Conservation (phyloP, 2,797 vertebrate species). For the Poeciliopsis presidionis region DNA sequence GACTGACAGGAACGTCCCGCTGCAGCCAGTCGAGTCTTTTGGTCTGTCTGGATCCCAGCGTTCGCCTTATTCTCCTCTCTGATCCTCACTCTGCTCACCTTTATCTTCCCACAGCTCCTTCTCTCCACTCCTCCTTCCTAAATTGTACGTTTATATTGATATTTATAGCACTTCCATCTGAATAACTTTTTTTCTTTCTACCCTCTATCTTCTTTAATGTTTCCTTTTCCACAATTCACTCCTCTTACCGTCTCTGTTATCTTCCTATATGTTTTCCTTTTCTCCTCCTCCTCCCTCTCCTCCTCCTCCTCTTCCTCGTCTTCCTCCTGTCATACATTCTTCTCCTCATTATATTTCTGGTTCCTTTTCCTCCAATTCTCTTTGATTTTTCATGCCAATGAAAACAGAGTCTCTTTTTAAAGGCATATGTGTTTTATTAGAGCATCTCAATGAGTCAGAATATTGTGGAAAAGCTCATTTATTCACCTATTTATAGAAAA, state of each 20-base stretch:
- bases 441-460: not conserved
- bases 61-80: not conserved
- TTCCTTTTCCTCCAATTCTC: too few relatives aligned
- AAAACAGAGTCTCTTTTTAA: not conserved
- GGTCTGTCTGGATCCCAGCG: not conserved
- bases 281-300: not conserved
- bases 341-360: not conserved
- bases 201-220: not conserved
- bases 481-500: not conserved
- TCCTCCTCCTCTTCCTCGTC: not conserved
- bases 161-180: not conserved
- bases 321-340: not conserved
- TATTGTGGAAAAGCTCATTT: not conserved
- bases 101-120: too few relatives aligned
- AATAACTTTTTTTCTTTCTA: not conserved
- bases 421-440: not conserved
- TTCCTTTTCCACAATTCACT: not conserved
- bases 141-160: not conserved
- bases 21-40: not conserved
- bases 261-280: not conserved
- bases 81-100: not conserved
- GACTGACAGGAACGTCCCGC: conserved; percentile 11
- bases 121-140: not conserved
- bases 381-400: not conserved
- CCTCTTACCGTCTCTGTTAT: not conserved